Conservation (phyloP, 2,888 invertebrate species). For the Polydrusus cervinus region DNA sequence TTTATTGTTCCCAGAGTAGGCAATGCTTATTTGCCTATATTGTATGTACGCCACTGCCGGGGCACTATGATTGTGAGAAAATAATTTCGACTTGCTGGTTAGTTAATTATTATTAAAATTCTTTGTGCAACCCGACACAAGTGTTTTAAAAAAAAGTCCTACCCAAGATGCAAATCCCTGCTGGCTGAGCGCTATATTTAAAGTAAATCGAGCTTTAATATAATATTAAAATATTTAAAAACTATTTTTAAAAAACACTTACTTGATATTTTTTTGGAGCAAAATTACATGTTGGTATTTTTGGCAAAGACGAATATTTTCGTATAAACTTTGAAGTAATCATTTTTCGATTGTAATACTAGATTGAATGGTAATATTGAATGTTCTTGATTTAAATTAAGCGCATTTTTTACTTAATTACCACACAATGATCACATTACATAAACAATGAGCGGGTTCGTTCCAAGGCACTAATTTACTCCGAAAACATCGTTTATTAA, state of each 20-base stretch:
- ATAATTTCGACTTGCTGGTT: too few species aligned
- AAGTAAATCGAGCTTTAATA: too few species aligned
- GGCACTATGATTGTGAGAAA: too few species aligned
- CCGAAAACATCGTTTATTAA: neutral
- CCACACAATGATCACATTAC: constrained; percentile 1
- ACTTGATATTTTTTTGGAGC: constrained; percentile 66
- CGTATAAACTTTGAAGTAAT: neutral
- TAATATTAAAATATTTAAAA: constrained; percentile 15
- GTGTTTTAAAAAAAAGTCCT: too few species aligned
- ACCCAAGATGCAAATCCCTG: too few species aligned
- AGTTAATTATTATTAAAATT: too few species aligned
- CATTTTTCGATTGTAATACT: constrained; percentile 10
- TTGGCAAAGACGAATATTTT: constrained; percentile 20
- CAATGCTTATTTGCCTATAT: too few species aligned
- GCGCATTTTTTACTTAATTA: neutral
- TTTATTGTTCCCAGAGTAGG: too few species aligned
- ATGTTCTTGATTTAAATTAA: neutral
- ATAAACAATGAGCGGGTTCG: neutral
- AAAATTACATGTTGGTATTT: constrained; percentile 64
- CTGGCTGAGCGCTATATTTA: too few species aligned
- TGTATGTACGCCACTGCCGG: too few species aligned
- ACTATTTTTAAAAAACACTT: constrained; percentile 49
- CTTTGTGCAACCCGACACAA: too few species aligned
- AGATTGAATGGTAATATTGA: neutral
- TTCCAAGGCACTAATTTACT: neutral